Base-by-base conservation (phyloP, 2,888 invertebrate genomes). In the Oligia latruncula region DNA sequence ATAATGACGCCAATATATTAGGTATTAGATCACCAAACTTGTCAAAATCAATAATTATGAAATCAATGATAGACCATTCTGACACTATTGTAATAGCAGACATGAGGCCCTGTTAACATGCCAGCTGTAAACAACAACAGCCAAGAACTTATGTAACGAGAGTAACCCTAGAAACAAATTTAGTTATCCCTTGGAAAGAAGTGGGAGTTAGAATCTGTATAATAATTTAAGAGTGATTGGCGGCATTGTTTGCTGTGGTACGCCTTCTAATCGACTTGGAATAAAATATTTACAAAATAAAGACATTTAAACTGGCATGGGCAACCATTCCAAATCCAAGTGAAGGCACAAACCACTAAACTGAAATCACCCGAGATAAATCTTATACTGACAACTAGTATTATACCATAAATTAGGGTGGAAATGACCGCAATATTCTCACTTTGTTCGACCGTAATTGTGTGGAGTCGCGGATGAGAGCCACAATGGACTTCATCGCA, bases 401-500 rank as follows among this genome's bases (percentile, higher is more conserved):
- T 76, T 71, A 62, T 67, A 65, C 62, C 73, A 73, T 85, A 83
- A 72, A 81, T 76, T 73, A 55, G 81, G 77, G 71, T 72, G 55
- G 43, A 80, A 85, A 73, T 83, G n/a, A 75, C 85, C 71, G 58
- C 35, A 62, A 62, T 55, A 71, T 74, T 85, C 75, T 60, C 70
- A 74, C 72, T 72, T 72, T 81, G 72, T 84, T 74, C 58, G 65
- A 62, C 40, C 20, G 40, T 75, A 72, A 85, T 72, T 81, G 64
- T 75, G 58, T 55, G 46, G 75, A 80, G 29, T 68, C 40, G 49
- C 9, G 49, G 13, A 74, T 74, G 49, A 71, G 64, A 68, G 35
- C 58, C 68, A 76, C 81, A 85, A 81, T 85, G 70, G 62, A 52
- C 62, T 70, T 67, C 20, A 62, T 23, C 11, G 20, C n/a, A 60